These are phyloP conservation scores for Leptura quadrifasciata DNA, from an alignment of 2,888 invertebrate genomes.

Conservation along the genomic window DNA sequence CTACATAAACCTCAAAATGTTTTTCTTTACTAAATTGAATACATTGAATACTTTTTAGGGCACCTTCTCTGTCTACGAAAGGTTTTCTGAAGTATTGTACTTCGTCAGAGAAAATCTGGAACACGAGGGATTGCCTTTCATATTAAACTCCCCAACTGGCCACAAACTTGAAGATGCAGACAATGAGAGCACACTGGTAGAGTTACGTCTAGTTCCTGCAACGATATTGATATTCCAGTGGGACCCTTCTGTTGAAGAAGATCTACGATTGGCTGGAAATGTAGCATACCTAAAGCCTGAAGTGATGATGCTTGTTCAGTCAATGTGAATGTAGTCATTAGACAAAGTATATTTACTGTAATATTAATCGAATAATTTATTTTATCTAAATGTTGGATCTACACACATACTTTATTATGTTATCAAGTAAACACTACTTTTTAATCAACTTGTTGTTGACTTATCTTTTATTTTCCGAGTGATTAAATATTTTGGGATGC, in stretches of 20 bases:
- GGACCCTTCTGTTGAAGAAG: conserved; percentile 76
- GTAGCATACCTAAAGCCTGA: conserved; percentile 86
- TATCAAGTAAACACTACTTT: conserved; percentile 14
- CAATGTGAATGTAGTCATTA: conserved; percentile 69
- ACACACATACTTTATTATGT: conserved; percentile 35
- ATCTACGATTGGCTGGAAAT: conserved; percentile 76
- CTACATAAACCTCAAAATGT: no score
- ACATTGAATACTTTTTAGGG: conserved; percentile 78
- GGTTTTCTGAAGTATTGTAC: conserved; percentile 82
- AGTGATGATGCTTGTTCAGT: conserved; percentile 82
- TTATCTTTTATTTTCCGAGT: conserved; percentile 10
- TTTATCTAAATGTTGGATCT: conserved; percentile 40
- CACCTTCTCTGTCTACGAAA: conserved; percentile 91
- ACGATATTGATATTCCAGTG: conserved; percentile 86
- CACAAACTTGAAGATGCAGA: conserved; percentile 81
- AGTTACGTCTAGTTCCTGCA: conserved; percentile 89
- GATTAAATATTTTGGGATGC: neutral
- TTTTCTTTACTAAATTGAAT: no score
- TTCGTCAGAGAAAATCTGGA: conserved; percentile 88
- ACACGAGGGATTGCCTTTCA: conserved; percentile 82
- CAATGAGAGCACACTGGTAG: conserved; percentile 83
- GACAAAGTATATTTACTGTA: conserved; percentile 1
- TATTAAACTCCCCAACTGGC: conserved; percentile 82
- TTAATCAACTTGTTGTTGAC: neutral
- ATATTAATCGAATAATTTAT: conserved; percentile 35